Evolutionary conservation across 2,797 vertebrate genomes (phyloP), one percentile per base, ranked within the genome.

Genomic region (Catamblyrhynchus diadema): DNA sequence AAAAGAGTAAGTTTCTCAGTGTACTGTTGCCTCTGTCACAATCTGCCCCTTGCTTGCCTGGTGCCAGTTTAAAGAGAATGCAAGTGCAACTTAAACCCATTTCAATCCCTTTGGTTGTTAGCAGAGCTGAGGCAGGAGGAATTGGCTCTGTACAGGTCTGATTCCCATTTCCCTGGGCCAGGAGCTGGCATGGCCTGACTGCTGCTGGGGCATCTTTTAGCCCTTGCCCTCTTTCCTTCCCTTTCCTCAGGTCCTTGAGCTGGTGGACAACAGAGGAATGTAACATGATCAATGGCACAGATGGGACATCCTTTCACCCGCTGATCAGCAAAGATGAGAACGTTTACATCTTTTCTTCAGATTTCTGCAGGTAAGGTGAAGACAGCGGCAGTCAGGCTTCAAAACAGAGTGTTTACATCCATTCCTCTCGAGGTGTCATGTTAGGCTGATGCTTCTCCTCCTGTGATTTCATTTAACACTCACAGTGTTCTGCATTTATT

Each of bases 221-320:
- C 18, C 14, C 45, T 65, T 57, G 9, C 18, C 77, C 32, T 56
- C 37, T 56, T 61, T 65, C 60, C 48, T 81, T 79, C 16, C 4
- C 88, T 77, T 45, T 66, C 39, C 47, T 56, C 91, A 99, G 99
- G 48, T 97, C 97, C 1, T 95, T 99, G 91, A 93, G 96, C 33
- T 99, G 99, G 99, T 99, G 99, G 99, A 98, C 97, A 14, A 98
- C 99, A 23, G 98, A 98, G 8, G 69, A 95, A 0, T 99, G 99
- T 95, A 99, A 99, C 69, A 99, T 99, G 99, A 99, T 99, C 90
- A 99, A 99, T n/a, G 99, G 99, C 65, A 99, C 99, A 15, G 99
- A 99, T 10, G 99, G 99, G 39, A 98, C 98, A 1, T 98, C 98
- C 57, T 99, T 99, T 89, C 99, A 99, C 83, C 98, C 99, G 0